Conservation (phyloP, 2,797 vertebrate species). For the Helostoma temminkii region DNA sequence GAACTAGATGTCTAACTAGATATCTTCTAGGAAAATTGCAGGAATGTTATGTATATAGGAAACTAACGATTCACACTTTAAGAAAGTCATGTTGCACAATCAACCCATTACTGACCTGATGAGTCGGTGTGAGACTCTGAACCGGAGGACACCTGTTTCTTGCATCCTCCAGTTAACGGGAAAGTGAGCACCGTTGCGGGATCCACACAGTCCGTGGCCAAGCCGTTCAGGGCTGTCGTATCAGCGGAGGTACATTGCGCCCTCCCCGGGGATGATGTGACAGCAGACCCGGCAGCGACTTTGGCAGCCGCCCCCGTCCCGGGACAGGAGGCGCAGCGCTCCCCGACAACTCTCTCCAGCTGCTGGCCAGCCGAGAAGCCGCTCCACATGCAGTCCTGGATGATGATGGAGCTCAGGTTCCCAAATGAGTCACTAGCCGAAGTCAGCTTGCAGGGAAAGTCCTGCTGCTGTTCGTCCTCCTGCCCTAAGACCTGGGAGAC, state of each 20-base stretch:
- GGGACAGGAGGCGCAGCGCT: slow-evolving; percentile 81
- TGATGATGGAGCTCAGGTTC: slow-evolving; percentile 92
- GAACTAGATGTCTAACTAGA: background rate
- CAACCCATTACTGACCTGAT: slow-evolving; percentile 87
- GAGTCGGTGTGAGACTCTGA: slow-evolving; percentile 92
- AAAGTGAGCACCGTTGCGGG: slow-evolving; percentile 88
- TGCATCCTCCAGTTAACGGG: slow-evolving; percentile 82
- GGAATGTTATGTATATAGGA: background rate
- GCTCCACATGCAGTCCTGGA: slow-evolving; percentile 98
- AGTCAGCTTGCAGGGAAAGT: slow-evolving; percentile 83
- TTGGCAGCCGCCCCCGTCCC: slow-evolving; percentile 56
- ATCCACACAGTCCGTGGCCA: slow-evolving; percentile 86
- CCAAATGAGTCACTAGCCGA: slow-evolving; percentile 79
- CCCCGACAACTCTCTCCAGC: slow-evolving; percentile 89
- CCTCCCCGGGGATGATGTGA: slow-evolving; percentile 64
- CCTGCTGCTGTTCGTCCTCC: slow-evolving; percentile 88
- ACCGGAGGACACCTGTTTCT: slow-evolving; percentile 89
- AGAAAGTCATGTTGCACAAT: background rate
- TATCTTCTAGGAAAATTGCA: background rate
- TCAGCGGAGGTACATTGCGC: slow-evolving; percentile 68
- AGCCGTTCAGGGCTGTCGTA: slow-evolving; percentile 53
- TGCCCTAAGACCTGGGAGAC: slow-evolving; percentile 86
- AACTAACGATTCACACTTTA: background rate
- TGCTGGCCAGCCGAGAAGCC: slow-evolving; percentile 91
- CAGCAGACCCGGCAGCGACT: slow-evolving; percentile 37